Base-by-base conservation (phyloP, 2,797 vertebrate species). In the Melopsittacus undulatus region DNA sequence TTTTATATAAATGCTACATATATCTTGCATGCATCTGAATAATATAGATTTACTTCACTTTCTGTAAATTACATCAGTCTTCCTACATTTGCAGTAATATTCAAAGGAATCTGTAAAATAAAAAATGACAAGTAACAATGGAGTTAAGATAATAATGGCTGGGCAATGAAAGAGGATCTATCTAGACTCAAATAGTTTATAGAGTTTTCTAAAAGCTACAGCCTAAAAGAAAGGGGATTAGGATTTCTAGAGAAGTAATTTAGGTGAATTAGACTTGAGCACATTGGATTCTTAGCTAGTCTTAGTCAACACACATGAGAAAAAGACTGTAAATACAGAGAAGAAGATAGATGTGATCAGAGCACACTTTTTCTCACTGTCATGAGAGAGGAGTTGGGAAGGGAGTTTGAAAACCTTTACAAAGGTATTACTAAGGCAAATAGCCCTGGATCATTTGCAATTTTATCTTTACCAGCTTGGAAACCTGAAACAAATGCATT, bases 1-100 rank as follows among this genome's bases (percentile, higher is more conserved):
- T 91, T 78, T 83, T 16, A 86, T 84, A 76, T 79, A 87, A 91
- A 87, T 75, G 76, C 69, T 85, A 67, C 43, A 54, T 81, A 46
- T 59, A 66, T 42, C 67, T 69, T 87, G 27, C 27, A 83, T 80
- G 22, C 32, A 61, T 79, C 29, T 59, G 51, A 92, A 89, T 89
- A 91, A 87, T 45, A 87, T 5, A 5, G 77, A 79, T 92, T 90
- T 81, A 72, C 34, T 91, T 93, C 63, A 40, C 13, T 81, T 92
- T 73, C 78, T 66, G 45, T 43, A 81, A 86, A 88, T 76, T 0
- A 34, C 8, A 48, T 24, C 32, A 70, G 36, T 63, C n/a, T 83
- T 75, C 40, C 42, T 59, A 69, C 51, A 38, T 62, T 79, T 59
- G 46, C 11, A 91, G 38, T 38, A 83, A 43, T 70, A 79, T 62